These are phyloP conservation scores for Meiosimyza decipiens DNA, from an alignment of 2,888 invertebrate genomes.

Conservation along the genomic window DNA sequence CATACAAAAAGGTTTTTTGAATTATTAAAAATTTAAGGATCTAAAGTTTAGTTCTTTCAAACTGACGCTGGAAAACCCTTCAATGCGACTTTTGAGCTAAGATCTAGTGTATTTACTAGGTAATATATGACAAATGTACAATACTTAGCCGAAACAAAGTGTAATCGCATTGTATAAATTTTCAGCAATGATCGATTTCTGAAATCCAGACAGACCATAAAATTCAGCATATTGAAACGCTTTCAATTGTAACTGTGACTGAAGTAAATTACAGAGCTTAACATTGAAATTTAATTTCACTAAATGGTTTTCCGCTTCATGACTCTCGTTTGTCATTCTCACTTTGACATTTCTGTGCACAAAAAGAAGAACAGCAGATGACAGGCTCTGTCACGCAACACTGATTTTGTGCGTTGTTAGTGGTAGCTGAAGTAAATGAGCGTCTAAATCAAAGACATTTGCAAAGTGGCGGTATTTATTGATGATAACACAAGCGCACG, in stretches of 20 bases:
- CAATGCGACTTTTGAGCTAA: no score
- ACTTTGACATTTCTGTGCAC: not conserved
- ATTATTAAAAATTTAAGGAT: no score
- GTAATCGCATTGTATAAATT: no score
- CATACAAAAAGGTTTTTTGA: no score
- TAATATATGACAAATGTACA: no score
- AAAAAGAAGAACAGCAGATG: not conserved
- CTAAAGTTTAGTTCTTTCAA: no score
- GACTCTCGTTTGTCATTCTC: not conserved
- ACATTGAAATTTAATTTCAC: constrained; percentile 21
- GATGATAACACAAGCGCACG: not conserved
- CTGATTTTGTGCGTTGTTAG: not conserved
- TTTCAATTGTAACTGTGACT: constrained; percentile 7
- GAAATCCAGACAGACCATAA: no score
- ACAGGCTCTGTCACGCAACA: constrained; percentile 1
- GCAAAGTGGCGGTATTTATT: constrained; percentile 19
- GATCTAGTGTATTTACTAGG: no score
- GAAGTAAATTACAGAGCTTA: constrained; percentile 6
- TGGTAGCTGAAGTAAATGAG: not conserved
- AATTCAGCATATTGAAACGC: not conserved
- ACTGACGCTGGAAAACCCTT: no score
- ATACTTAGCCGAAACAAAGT: no score
- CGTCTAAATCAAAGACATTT: not conserved
- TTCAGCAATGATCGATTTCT: no score
- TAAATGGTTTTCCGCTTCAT: constrained; percentile 12